These are phyloP conservation scores for Panthera tigris DNA, from an alignment of 2,113 vertebrate species.

Conservation along the genomic window DNA sequence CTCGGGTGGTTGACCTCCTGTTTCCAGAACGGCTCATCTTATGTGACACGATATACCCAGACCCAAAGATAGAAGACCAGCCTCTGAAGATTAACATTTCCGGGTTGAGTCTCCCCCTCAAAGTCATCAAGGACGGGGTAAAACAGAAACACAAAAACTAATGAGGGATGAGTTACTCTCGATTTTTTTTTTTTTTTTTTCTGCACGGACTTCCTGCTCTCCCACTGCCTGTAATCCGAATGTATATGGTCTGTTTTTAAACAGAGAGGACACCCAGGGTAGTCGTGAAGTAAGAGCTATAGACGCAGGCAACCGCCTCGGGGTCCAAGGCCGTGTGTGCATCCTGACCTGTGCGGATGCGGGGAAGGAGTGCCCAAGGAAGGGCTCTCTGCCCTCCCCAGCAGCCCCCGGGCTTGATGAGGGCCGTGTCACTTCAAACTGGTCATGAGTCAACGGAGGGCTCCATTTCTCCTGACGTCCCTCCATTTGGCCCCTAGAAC, in stretches of 20 bases:
- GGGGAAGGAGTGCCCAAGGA: not conserved
- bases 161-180: no score
- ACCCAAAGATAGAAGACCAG: not conserved
- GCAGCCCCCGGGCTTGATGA: conserved; percentile 19
- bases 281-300: not conserved
- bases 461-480: conserved; percentile 51
- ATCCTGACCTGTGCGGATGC: accelerated
- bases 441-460: conserved; percentile 62
- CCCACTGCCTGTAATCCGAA: not conserved
- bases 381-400: not conserved
- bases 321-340: no score
- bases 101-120: no score
- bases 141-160: not conserved
- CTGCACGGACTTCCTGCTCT: no score
- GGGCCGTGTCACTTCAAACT: conserved; percentile 70
- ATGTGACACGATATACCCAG: not conserved
- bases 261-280: not conserved
- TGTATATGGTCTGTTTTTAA: not conserved
- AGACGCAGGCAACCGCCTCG: not conserved
- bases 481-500: conserved; percentile 78
- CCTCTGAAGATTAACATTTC: not conserved
- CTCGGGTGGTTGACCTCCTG: accelerated
- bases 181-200: not conserved
- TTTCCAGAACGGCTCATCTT: not conserved
- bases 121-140: not conserved